These are phyloP conservation scores for Drosophila simulans DNA, from an alignment of 1,140 invertebrate genomes.

Conservation along the genomic window DNA sequence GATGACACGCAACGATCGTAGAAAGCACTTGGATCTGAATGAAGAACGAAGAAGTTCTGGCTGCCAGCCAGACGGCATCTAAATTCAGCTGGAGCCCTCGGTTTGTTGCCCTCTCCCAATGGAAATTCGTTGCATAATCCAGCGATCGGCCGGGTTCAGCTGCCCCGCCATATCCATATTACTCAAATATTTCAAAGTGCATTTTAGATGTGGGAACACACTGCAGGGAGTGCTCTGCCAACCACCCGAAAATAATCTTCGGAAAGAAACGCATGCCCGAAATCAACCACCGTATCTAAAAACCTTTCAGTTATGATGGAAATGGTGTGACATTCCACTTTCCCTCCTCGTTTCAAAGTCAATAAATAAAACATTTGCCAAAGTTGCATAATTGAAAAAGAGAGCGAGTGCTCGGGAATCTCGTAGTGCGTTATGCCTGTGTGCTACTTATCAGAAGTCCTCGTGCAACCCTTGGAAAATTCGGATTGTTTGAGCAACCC, in stretches of 20 bases:
- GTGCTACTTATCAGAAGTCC: constrained; percentile 58
- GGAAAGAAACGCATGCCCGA: constrained; percentile 12
- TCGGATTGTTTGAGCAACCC: constrained; percentile 22
- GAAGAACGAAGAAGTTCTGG: constrained; percentile 12
- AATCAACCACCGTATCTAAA: constrained; percentile 72
- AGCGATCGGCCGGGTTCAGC: constrained; percentile 55
- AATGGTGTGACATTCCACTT: constrained; percentile 33
- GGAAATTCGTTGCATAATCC: constrained; percentile 60
- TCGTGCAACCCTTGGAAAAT: constrained; percentile 32
- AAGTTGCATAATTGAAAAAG: constrained; percentile 79
- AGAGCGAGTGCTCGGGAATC: constrained; percentile 49
- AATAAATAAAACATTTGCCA: constrained; percentile 80
- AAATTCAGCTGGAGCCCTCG: constrained; percentile 46
- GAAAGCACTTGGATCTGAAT: constrained; percentile 24
- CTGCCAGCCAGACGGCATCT: constrained; percentile 47
- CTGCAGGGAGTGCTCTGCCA: constrained; percentile 2
- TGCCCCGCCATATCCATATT: constrained; percentile 13
- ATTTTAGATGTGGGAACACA: constrained; percentile 47
- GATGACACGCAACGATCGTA: constrained; percentile 61
- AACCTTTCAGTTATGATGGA: constrained; percentile 61
- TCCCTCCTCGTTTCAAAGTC: constrained; percentile 48
- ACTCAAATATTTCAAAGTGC: constrained; percentile 61
- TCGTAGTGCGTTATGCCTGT: constrained; percentile 8
- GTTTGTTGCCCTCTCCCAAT: constrained; percentile 51
- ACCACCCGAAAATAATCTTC: constrained; percentile 42